Percentiles rank a stretch among this genome's conserved stretches.
Evolutionary conservation across 2,113 vertebrate genomes (phyloP).

Genomic region (Megaleporinus macrocephalus): DNA sequence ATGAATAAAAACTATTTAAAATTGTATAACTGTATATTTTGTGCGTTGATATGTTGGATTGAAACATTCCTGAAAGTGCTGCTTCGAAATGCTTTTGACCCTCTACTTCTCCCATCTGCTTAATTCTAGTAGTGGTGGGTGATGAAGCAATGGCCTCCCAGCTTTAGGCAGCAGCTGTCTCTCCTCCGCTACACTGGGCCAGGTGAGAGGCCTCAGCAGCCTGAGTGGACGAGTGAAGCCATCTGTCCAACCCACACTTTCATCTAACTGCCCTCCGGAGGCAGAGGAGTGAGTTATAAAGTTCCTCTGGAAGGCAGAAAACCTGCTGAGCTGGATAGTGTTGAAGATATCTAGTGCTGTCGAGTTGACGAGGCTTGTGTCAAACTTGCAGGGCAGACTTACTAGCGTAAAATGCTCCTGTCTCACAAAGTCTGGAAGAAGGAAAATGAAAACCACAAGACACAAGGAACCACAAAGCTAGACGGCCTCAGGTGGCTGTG

Average conservation of each 20-base stretch:
- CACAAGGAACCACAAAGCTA: background rate
- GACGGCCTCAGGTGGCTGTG: background rate
- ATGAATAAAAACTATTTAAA: too few relatives aligned
- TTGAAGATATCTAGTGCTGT: slow-evolving; percentile 10
- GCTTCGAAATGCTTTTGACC: background rate
- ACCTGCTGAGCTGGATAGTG: slow-evolving; percentile 32
- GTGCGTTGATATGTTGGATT: too few relatives aligned
- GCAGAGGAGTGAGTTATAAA: slow-evolving; percentile 25
- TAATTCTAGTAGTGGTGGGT: background rate
- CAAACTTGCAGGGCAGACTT: slow-evolving; percentile 7
- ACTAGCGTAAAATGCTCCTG: background rate
- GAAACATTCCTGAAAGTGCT: background rate
- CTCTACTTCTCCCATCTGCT: background rate
- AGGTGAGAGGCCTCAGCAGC: slow-evolving; percentile 46
- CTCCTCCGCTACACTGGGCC: slow-evolving; percentile 18
- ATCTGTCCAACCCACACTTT: slow-evolving; percentile 46
- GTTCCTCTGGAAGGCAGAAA: slow-evolving; percentile 28
- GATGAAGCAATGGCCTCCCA: background rate
- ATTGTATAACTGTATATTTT: too few relatives aligned
- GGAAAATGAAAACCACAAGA: background rate
- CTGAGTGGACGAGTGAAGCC: slow-evolving; percentile 46
- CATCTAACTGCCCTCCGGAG: slow-evolving; percentile 34
- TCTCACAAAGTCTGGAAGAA: background rate
- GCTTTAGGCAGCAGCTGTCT: slow-evolving; percentile 18
- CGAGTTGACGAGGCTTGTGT: slow-evolving; percentile 18